phyloP scores from a whole-genome alignment of 2,888 invertebrate species.

The Leptopilina syphax region DNA sequence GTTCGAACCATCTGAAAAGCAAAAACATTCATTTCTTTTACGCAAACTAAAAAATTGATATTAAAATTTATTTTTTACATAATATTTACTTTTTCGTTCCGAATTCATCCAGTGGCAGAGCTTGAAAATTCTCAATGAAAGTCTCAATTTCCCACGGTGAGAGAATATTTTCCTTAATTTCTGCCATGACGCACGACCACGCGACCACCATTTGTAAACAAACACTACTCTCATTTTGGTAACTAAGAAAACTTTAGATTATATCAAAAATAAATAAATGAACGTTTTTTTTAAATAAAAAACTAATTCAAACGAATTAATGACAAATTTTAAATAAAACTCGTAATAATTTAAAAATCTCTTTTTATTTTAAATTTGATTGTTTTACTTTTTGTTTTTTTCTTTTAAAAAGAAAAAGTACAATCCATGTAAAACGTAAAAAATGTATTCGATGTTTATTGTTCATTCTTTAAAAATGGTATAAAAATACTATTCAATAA shows the following conservation, averaged over 20 bases:
- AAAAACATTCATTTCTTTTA: background rate
- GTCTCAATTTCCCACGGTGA: constrained; percentile 85
- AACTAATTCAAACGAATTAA: background rate
- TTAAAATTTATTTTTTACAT: constrained; percentile 42
- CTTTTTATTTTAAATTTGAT: background rate
- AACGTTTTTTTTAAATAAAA: too few relatives aligned
- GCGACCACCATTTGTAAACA: constrained; percentile 69
- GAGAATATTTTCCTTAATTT: constrained; percentile 76
- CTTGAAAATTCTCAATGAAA: constrained; percentile 85
- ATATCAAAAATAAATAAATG: background rate
- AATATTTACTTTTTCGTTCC: constrained; percentile 80
- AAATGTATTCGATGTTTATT: too few relatives aligned
- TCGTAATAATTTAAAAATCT: background rate
- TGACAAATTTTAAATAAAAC: background rate
- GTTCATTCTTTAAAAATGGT: too few relatives aligned
- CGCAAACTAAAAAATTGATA: constrained; percentile 19
- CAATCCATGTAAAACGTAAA: too few relatives aligned
- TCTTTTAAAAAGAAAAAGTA: too few relatives aligned
- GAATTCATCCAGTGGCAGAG: constrained; percentile 82
- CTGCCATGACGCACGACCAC: constrained; percentile 54
- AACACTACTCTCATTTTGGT: constrained; percentile 44
- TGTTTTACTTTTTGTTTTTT: too few relatives aligned
- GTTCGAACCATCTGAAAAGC: constrained; percentile 86
- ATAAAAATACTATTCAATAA: too few relatives aligned
- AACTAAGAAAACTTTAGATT: background rate